phyloP scores from a whole-genome alignment of 2,797 vertebrate species.

The Cottoperca gobio region DNA sequence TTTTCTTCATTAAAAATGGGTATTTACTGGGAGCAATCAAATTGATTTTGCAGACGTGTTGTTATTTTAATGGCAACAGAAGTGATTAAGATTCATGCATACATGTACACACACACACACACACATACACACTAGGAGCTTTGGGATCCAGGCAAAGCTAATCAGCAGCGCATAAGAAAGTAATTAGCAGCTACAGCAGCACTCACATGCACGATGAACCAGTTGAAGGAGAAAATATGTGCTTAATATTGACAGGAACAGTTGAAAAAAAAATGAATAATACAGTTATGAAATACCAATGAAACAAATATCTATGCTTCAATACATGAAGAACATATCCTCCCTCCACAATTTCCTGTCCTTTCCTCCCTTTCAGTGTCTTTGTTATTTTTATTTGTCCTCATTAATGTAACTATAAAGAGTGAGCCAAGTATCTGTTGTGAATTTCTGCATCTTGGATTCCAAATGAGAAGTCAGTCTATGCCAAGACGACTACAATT shows the following conservation, averaged over 20 bases:
- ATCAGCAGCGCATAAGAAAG: constrained; percentile 71
- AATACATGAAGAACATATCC: not conserved
- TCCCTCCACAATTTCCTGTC: not conserved
- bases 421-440: constrained; percentile 39
- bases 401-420: constrained; percentile 44
- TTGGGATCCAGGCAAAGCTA: constrained; percentile 63
- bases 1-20: constrained; percentile 55
- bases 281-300: not conserved
- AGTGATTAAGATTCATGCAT: constrained; percentile 73
- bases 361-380: constrained; percentile 18
- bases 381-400: constrained; percentile 52
- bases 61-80: constrained; percentile 51
- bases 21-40: constrained; percentile 73
- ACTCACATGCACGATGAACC: constrained; percentile 41
- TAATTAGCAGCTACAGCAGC: constrained; percentile 69
- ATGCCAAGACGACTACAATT: constrained; percentile 48
- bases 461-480: constrained; percentile 24
- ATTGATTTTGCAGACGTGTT: constrained; percentile 71
- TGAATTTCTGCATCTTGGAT: constrained; percentile 38
- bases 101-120: constrained; percentile 19
- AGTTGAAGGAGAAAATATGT: constrained; percentile 31
- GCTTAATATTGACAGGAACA: constrained; percentile 30
- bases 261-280: not conserved
- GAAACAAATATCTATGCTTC: constrained; percentile 19
- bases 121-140: constrained; percentile 58